A percentile compares a stretch with the other conserved stretches of the same genome.
Evolutionary conservation across 2,888 invertebrate species (phyloP).

Genomic region (Proisotoma minuta): DNA sequence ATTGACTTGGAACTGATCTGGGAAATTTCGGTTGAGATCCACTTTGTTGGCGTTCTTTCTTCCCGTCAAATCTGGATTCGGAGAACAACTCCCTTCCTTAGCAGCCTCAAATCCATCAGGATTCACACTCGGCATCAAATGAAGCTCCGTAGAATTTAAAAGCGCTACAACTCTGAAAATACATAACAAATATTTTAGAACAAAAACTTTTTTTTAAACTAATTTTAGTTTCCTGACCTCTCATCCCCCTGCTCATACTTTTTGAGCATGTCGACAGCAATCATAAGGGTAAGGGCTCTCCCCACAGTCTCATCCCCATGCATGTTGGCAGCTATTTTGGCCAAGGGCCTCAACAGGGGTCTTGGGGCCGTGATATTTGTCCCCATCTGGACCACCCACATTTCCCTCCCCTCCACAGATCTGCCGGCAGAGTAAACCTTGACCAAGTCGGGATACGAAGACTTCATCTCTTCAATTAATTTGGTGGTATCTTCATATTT

Average conservation of each 20-base stretch:
- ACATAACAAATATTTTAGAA: background rate
- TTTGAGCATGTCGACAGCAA: slow-evolving; percentile 75
- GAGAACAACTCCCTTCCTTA: slow-evolving; percentile 75
- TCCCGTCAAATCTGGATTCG: slow-evolving; percentile 63
- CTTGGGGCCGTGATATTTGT: slow-evolving; percentile 57
- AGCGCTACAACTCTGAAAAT: slow-evolving; percentile 55
- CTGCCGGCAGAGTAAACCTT: slow-evolving; percentile 74
- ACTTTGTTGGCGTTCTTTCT: slow-evolving; percentile 73
- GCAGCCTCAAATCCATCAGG: slow-evolving; percentile 92
- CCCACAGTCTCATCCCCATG: slow-evolving; percentile 92
- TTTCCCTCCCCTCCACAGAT: slow-evolving; percentile 71
- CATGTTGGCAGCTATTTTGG: slow-evolving; percentile 94
- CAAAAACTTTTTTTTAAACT: background rate
- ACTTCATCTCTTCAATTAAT: slow-evolving; percentile 60
- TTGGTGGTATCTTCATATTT: slow-evolving; percentile 67
- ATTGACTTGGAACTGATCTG: slow-evolving; percentile 71
- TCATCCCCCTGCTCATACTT: slow-evolving; percentile 44
- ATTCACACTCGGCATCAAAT: slow-evolving; percentile 94
- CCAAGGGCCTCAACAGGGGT: slow-evolving; percentile 71
- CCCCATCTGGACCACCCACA: slow-evolving; percentile 76
- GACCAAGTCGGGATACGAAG: slow-evolving; percentile 64
- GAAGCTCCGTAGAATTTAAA: slow-evolving; percentile 83
- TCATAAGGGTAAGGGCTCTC: slow-evolving; percentile 71
- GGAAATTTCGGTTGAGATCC: slow-evolving; percentile 89
- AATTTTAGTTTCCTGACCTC: slow-evolving; percentile 28